Evolutionary conservation across 1,140 invertebrate species (phyloP).

Genomic region (Drosophila albomicans): DNA sequence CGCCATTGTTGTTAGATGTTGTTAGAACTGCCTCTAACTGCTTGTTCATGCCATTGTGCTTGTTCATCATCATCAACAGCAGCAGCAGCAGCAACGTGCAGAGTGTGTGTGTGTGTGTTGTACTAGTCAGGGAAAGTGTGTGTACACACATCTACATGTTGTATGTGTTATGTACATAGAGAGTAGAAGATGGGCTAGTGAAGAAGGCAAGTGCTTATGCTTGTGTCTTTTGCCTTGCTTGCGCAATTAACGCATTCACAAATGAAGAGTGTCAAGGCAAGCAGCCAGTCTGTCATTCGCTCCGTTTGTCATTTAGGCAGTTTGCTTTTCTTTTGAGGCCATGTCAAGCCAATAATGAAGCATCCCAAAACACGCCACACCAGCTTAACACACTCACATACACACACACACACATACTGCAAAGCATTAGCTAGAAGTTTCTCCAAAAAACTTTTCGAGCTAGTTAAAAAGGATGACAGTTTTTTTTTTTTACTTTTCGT

Average conservation of each 20-base stretch:
- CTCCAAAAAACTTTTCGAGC: conserved; percentile 25
- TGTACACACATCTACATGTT: conserved; percentile 42
- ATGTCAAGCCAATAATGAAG: conserved; percentile 45
- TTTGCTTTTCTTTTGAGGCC: conserved; percentile 30
- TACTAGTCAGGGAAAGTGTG: conserved; percentile 5
- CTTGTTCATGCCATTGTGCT: conserved; percentile 79
- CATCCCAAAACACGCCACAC: not conserved
- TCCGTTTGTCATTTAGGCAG: conserved; percentile 49
- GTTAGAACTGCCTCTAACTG: conserved; percentile 73
- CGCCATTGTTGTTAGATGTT: conserved; percentile 70
- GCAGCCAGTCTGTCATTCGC: conserved; percentile 53
- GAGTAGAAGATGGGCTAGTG: not conserved
- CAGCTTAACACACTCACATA: conserved; percentile 8
- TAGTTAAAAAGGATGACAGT: conserved; percentile 34
- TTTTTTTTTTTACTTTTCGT: conserved; percentile 4
- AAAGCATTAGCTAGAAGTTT: conserved; percentile 27
- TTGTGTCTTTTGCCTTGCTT: conserved; percentile 53
- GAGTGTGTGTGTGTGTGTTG: not conserved
- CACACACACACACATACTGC: conserved; percentile 17
- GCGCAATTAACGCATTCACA: conserved; percentile 82
- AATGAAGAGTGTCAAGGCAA: conserved; percentile 82
- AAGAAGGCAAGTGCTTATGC: conserved; percentile 30
- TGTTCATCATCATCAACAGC: conserved; percentile 73
- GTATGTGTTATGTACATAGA: conserved; percentile 26
- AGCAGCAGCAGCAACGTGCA: conserved; percentile 25